Conservation (phyloP, 2,113 vertebrate genomes). For the Vidua chalybeata region DNA sequence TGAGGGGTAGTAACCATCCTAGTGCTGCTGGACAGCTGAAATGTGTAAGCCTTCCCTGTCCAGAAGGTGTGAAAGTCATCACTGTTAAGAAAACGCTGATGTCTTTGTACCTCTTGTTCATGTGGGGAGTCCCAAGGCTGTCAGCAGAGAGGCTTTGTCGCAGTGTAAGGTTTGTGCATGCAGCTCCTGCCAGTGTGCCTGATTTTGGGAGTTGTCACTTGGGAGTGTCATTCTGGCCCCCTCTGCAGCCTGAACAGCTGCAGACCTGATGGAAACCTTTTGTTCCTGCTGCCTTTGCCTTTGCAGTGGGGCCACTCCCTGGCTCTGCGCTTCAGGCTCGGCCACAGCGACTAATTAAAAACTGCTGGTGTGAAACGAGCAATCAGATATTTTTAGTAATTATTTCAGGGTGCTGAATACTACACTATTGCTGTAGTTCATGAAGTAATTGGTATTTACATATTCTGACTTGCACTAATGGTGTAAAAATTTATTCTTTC, state of each 20-base stretch:
- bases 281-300: background rate
- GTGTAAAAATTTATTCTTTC: background rate
- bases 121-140: background rate
- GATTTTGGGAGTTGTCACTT: background rate
- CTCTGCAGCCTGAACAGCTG: background rate
- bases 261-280: background rate
- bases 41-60: background rate
- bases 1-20: background rate
- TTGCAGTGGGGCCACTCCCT: background rate
- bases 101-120: background rate
- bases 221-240: background rate
- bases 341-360: background rate
- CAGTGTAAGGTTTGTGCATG: rapidly evolving
- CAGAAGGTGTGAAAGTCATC: background rate
- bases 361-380: background rate
- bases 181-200: background rate
- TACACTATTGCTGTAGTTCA: background rate
- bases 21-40: background rate
- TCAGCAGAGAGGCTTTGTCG: rapidly evolving
- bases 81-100: background rate
- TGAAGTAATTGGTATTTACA: background rate
- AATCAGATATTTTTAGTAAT: background rate
- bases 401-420: background rate
- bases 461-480: background rate
- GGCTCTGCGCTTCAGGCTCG: rapidly evolving